Evolutionary conservation across 2,888 invertebrate species (phyloP).

Genomic region (Epirrhoe alternata): DNA sequence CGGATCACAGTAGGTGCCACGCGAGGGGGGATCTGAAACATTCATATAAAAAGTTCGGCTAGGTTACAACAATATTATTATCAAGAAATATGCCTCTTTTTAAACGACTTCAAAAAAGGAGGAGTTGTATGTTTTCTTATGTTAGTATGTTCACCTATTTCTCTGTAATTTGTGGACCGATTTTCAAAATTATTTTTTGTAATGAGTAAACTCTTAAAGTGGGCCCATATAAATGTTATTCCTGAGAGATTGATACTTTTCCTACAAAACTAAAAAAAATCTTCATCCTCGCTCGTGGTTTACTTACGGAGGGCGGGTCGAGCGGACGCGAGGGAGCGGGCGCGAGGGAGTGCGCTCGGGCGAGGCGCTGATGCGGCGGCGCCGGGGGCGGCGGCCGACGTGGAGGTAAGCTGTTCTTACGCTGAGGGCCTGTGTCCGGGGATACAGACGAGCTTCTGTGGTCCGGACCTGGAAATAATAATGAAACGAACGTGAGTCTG

Average conservation of each 20-base stretch:
- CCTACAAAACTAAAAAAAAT: no score
- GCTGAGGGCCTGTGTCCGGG: slow-evolving; percentile 33
- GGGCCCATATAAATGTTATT: no score
- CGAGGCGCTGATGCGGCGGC: slow-evolving; percentile 56
- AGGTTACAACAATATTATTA: no score
- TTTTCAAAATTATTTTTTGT: no score
- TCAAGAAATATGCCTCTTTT: no score
- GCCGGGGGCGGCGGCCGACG: slow-evolving; percentile 48
- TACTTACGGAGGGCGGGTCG: slow-evolving; percentile 66
- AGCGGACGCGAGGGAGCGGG: slow-evolving; percentile 57
- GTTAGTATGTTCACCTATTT: no score
- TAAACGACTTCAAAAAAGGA: no score
- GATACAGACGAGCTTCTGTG: background rate
- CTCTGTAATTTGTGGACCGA: no score
- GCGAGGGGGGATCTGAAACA: slow-evolving; percentile 71
- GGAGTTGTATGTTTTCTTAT: no score
- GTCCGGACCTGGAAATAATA: slow-evolving; percentile 15
- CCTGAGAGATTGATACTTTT: no score
- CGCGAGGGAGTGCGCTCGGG: slow-evolving; percentile 68
- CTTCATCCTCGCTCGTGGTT: background rate
- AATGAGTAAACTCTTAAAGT: no score
- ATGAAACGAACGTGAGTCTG: no score
- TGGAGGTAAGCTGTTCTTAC: slow-evolving; percentile 41
- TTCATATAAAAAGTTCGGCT: background rate
- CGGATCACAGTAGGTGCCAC: slow-evolving; percentile 42